Conservation (phyloP, 2,113 vertebrate species). For the Aspidoscelis tigris region DNA sequence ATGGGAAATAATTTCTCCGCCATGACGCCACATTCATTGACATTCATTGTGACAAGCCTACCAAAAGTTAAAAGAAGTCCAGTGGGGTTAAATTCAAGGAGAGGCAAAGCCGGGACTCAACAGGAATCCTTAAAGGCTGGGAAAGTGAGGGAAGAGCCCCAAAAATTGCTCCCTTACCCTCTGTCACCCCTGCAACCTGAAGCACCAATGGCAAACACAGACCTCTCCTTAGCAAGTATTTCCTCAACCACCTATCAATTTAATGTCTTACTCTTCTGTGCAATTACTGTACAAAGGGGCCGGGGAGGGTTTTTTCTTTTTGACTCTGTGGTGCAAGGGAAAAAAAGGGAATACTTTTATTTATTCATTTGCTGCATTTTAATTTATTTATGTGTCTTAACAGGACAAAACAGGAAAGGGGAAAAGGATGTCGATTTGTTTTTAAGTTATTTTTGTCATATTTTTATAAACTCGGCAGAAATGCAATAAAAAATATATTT, state of each 20-base stretch:
- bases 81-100: no score
- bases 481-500: constrained; percentile 92
- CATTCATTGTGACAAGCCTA: background rate
- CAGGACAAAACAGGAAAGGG: background rate
- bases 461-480: constrained; percentile 99
- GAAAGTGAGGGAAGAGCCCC: no score
- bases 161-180: background rate
- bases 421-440: constrained; percentile 87
- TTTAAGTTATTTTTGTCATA: constrained; percentile 99
- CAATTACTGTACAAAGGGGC: constrained; percentile 5
- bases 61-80: background rate
- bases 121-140: background rate
- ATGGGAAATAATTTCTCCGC: background rate
- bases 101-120: background rate
- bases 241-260: background rate
- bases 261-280: background rate
- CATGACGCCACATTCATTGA: background rate
- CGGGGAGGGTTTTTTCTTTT: background rate
- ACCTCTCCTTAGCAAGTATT: background rate
- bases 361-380: constrained; percentile 26
- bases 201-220: background rate
- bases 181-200: background rate
- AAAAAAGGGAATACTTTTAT: background rate
- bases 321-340: background rate
- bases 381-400: constrained; percentile 9